Evolutionary conservation across 2,888 invertebrate genomes (phyloP).

Genomic region (Pachliopta kotzebuea): DNA sequence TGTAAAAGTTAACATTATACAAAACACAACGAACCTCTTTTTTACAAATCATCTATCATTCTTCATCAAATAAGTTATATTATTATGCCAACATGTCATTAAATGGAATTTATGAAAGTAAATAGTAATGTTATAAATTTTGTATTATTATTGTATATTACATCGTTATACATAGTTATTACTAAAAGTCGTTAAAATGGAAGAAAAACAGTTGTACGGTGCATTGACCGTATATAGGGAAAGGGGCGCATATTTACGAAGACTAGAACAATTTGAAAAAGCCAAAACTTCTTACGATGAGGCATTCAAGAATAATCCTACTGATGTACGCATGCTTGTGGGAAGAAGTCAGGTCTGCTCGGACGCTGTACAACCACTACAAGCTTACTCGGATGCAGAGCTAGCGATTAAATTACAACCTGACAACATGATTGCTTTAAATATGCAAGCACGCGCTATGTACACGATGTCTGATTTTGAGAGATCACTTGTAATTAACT

Average conservation of each 20-base stretch:
- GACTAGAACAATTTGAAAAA: slow-evolving; percentile 71
- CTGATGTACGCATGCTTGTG: slow-evolving; percentile 62
- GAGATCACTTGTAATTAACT: slow-evolving; percentile 68
- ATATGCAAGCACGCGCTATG: slow-evolving; percentile 71
- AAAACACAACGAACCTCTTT: not conserved
- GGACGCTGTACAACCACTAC: slow-evolving; percentile 66
- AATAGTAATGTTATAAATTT: not conserved
- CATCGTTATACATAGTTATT: not conserved
- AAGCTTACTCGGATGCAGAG: slow-evolving; percentile 69
- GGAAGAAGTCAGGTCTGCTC: slow-evolving; percentile 71
- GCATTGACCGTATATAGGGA: slow-evolving; percentile 70
- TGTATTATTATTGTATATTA: not conserved
- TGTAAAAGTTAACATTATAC: not conserved
- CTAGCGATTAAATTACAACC: slow-evolving; percentile 67
- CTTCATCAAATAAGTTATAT: not conserved
- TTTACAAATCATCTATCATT: slow-evolving; percentile 1
- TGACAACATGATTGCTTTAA: slow-evolving; percentile 63
- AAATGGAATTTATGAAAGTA: not conserved
- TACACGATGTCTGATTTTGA: slow-evolving; percentile 75
- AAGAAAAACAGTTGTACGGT: slow-evolving; percentile 63
- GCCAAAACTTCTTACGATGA: slow-evolving; percentile 69
- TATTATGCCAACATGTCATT: not conserved
- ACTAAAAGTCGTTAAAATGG: slow-evolving; percentile 46
- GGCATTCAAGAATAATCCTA: slow-evolving; percentile 55
- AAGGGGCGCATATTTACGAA: slow-evolving; percentile 63